Percentiles rank a stretch among this genome's conserved stretches.
Conservation (phyloP, 1,140 invertebrate species). For the Uloborus diversus region DNA sequence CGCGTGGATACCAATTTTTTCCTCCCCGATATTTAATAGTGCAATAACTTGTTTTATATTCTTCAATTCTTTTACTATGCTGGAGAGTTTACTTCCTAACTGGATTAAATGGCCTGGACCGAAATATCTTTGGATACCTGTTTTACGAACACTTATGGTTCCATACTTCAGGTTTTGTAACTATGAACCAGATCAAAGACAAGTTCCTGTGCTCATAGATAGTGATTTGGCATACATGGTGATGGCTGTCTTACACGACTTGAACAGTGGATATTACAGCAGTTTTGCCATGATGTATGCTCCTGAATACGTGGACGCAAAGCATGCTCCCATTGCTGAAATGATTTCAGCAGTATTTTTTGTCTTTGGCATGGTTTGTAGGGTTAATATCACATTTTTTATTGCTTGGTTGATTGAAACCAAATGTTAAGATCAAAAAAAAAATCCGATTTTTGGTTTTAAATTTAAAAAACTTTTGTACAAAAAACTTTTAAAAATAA, state of each 20-base stretch:
- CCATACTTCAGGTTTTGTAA: conserved; percentile 93
- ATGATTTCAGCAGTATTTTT: too few relatives aligned
- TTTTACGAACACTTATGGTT: conserved; percentile 81
- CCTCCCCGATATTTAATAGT: conserved; percentile 60
- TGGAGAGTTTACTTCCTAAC: conserved; percentile 87
- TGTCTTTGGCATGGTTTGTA: too few relatives aligned
- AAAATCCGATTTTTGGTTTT: too few relatives aligned
- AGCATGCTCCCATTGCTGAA: too few relatives aligned
- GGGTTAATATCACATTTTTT: too few relatives aligned
- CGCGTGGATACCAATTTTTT: conserved; percentile 61
- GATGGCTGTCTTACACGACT: conserved; percentile 78
- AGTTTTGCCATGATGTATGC: conserved; percentile 98
- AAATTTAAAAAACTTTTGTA: too few relatives aligned
- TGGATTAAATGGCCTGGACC: conserved; percentile 79
- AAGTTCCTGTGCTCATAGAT: conserved; percentile 77
- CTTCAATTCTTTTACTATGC: conserved; percentile 92
- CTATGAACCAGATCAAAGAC: conserved; percentile 75
- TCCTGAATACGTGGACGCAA: conserved; percentile 84
- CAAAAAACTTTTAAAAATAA: too few relatives aligned
- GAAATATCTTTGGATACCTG: conserved; percentile 79
- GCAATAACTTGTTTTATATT: conserved; percentile 90
- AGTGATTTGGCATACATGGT: conserved; percentile 88
- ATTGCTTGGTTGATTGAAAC: too few relatives aligned
- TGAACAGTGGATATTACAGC: conserved; percentile 90
- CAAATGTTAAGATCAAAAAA: too few relatives aligned